Conservation (phyloP, 2,797 vertebrate species). For the Gobio occitaniae region DNA sequence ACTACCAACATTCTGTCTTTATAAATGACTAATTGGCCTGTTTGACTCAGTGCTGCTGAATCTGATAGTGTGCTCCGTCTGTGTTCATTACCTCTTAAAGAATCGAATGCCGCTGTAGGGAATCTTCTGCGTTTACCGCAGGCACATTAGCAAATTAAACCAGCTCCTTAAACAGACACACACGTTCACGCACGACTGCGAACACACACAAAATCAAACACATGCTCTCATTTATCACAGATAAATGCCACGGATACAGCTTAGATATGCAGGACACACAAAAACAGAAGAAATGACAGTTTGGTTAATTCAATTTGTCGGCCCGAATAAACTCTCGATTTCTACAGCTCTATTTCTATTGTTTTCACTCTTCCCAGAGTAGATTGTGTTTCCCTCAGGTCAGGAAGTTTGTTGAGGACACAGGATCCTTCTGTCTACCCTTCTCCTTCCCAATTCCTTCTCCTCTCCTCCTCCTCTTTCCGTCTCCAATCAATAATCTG, state of each 20-base stretch:
- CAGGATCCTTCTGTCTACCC: constrained; percentile 17
- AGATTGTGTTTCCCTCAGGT: constrained; percentile 40
- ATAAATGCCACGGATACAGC: constrained; percentile 14
- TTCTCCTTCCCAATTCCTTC: constrained; percentile 36
- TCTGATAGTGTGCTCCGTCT: constrained; percentile 1
- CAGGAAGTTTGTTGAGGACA: constrained; percentile 36
- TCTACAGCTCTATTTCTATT: constrained; percentile 29
- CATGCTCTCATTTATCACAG: constrained; percentile 2
- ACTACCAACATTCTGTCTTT: neutral
- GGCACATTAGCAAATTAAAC: constrained; percentile 43
- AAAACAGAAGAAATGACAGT: neutral
- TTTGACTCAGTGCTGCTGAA: neutral
- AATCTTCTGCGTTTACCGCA: constrained; percentile 29
- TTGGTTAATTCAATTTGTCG: neutral
- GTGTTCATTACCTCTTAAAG: constrained; percentile 46
- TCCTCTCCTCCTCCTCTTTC: constrained; percentile 39
- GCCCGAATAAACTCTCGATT: neutral
- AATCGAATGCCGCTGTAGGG: constrained; percentile 44
- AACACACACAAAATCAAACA: constrained; percentile 29
- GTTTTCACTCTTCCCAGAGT: neutral
- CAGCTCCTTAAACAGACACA: constrained; percentile 24
- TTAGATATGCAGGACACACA: neutral
- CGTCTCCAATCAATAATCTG: constrained; percentile 67
- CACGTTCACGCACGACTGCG: constrained; percentile 6
- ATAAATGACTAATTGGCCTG: neutral